Percentiles rank a stretch among this genome's conserved stretches.
Evolutionary conservation across 2,888 invertebrate genomes (phyloP).

Genomic region (Parnassius glacialis): DNA sequence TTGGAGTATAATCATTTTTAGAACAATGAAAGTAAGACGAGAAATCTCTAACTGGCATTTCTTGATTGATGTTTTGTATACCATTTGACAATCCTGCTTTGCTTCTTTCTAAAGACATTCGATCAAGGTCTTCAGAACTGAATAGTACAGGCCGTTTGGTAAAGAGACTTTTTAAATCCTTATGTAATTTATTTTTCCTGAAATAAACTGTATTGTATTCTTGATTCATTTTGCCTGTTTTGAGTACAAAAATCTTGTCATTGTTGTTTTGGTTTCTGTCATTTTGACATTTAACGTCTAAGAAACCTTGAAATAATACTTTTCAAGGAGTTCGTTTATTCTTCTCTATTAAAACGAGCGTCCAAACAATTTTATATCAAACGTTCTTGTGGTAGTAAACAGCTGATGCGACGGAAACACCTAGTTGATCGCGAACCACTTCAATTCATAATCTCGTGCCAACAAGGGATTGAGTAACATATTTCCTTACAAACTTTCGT

Average conservation of each 20-base stretch:
- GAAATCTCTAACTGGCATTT: conserved; percentile 15
- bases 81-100: conserved; percentile 29
- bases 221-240: conserved; percentile 33
- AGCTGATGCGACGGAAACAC: conserved; percentile 72
- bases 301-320: conserved; percentile 1
- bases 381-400: conserved; percentile 45
- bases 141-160: conserved; percentile 30
- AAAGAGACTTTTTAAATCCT: neutral
- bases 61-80: neutral
- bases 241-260: conserved; percentile 28
- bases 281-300: neutral
- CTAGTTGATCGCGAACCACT: conserved; percentile 79
- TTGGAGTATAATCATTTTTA: neutral
- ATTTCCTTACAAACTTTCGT: conserved; percentile 59
- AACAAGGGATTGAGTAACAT: conserved; percentile 75
- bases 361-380: conserved; percentile 33
- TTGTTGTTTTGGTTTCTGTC: conserved; percentile 12
- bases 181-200: conserved; percentile 22
- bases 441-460: conserved; percentile 76
- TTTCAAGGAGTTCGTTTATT: conserved; percentile 22
- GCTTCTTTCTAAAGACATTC: conserved; percentile 38
- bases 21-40: conserved; percentile 10
- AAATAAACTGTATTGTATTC: conserved; percentile 32
- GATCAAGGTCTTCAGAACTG: conserved; percentile 38
- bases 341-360: conserved; percentile 39